A percentile compares a stretch with the other conserved stretches of the same genome.
Evolutionary conservation across 2,797 vertebrate species (phyloP).

Genomic region (Fistularia tabacaria): DNA sequence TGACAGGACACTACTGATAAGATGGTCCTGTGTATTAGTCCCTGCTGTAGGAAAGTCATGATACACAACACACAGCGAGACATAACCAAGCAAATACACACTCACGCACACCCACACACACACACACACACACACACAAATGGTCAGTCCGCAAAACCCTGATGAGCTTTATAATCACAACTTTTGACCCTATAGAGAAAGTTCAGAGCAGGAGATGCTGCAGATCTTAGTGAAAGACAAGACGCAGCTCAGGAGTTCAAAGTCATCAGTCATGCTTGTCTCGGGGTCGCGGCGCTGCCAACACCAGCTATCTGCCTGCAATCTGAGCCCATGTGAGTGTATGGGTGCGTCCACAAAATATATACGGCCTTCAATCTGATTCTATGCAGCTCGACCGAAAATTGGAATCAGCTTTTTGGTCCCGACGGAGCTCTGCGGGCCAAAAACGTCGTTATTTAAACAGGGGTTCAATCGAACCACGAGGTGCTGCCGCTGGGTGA

Average conservation of each 20-base stretch:
- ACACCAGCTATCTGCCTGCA: conserved; percentile 13
- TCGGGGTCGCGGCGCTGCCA: conserved; percentile 11
- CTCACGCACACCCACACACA: conserved; percentile 12
- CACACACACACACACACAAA: conserved; percentile 4
- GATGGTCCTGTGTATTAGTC: conserved; percentile 12
- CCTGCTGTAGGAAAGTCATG: conserved; percentile 1
- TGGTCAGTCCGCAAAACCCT: conserved; percentile 18
- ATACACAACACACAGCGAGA: conserved; percentile 1
- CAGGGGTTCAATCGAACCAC: no score
- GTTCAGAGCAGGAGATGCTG: background rate
- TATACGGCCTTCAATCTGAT: background rate
- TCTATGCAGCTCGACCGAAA: background rate
- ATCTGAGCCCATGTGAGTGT: conserved; percentile 16
- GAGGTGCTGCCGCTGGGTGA: no score
- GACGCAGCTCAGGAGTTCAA: conserved; percentile 16
- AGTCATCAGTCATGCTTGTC: conserved; percentile 24
- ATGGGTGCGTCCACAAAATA: background rate
- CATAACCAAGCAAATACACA: conserved; percentile 1
- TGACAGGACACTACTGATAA: conserved; percentile 34
- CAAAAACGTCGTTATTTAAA: no score
- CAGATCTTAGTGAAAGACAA: conserved; percentile 18
- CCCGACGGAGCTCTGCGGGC: no score
- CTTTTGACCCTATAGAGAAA: conserved; percentile 10
- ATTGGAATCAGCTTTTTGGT: no score
- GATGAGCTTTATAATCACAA: conserved; percentile 28